These are phyloP conservation scores for Pseudomugil gertrudae DNA, from an alignment of 2,797 vertebrate genomes.

Conservation along the genomic window DNA sequence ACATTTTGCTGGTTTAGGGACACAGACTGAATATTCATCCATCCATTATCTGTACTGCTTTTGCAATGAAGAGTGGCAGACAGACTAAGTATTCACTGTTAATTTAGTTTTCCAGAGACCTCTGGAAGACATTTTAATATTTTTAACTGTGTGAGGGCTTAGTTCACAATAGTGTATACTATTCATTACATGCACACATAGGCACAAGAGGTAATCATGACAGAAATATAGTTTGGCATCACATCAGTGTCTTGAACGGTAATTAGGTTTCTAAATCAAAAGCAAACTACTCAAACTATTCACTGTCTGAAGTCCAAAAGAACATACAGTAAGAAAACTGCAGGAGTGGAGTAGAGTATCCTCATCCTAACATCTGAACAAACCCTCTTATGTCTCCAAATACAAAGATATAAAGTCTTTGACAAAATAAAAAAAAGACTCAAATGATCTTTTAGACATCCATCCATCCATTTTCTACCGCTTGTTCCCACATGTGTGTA, in stretches of 20 bases:
- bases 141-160: constrained; percentile 14
- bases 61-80: no score
- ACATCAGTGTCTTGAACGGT: constrained; percentile 1
- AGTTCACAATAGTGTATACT: constrained; percentile 19
- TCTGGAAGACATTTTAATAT: background rate
- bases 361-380: background rate
- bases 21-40: no score
- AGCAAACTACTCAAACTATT: background rate
- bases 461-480: no score
- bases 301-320: background rate
- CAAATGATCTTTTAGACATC: constrained; percentile 16
- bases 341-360: background rate
- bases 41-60: no score
- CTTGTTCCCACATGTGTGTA: background rate
- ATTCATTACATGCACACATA: constrained; percentile 3
- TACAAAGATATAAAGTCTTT: background rate
- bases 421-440: constrained; percentile 4
- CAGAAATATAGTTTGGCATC: constrained; percentile 21
- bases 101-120: constrained; percentile 1
- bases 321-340: background rate
- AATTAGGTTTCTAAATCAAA: constrained; percentile 13
- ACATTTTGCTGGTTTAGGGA: background rate
- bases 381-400: background rate
- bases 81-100: background rate
- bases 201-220: background rate